Evolutionary conservation across 2,797 vertebrate species (phyloP).

Genomic region (Leptatherina wallacei): DNA sequence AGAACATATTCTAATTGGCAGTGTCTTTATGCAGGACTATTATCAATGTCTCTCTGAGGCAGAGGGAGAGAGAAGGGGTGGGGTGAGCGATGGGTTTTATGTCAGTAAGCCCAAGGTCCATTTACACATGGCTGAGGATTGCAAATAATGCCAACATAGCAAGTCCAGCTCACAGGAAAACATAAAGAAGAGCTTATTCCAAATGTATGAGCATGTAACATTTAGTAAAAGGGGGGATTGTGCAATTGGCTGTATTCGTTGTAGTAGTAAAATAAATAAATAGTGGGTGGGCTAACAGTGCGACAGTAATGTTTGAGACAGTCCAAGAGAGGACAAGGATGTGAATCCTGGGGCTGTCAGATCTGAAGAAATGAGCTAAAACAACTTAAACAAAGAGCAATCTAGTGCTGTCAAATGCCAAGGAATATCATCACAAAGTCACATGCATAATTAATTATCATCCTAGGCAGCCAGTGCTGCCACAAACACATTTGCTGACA

Average conservation of each 20-base stretch:
- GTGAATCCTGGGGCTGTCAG: slow-evolving; percentile 10
- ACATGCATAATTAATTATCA: slow-evolving; percentile 43
- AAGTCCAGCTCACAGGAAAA: slow-evolving; percentile 38
- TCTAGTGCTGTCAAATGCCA: slow-evolving; percentile 28
- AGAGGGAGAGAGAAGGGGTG: slow-evolving; percentile 44
- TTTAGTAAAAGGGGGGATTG: slow-evolving; percentile 22
- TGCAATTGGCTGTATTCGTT: slow-evolving; percentile 30
- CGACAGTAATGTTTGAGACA: slow-evolving; percentile 12
- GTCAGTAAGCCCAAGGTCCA: slow-evolving; percentile 68
- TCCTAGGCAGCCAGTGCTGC: slow-evolving; percentile 12
- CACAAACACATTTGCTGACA: slow-evolving; percentile 25
- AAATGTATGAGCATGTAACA: slow-evolving; percentile 62
- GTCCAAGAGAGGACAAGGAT: slow-evolving; percentile 21
- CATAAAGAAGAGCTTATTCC: slow-evolving; percentile 41
- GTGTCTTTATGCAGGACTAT: slow-evolving; percentile 82
- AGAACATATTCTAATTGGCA: slow-evolving; percentile 82
- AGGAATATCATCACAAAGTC: slow-evolving; percentile 30
- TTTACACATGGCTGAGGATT: slow-evolving; percentile 70
- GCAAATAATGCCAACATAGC: slow-evolving; percentile 60
- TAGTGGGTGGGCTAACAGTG: slow-evolving; percentile 20
- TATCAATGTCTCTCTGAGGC: slow-evolving; percentile 82
- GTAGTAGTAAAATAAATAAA: slow-evolving; percentile 13
- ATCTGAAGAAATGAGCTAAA: slow-evolving; percentile 36
- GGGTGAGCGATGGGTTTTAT: slow-evolving; percentile 55
- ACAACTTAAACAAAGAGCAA: slow-evolving; percentile 44